These are phyloP conservation scores for Auanema freiburgensis DNA, from an alignment of 2,888 invertebrate genomes.

Conservation along the genomic window DNA sequence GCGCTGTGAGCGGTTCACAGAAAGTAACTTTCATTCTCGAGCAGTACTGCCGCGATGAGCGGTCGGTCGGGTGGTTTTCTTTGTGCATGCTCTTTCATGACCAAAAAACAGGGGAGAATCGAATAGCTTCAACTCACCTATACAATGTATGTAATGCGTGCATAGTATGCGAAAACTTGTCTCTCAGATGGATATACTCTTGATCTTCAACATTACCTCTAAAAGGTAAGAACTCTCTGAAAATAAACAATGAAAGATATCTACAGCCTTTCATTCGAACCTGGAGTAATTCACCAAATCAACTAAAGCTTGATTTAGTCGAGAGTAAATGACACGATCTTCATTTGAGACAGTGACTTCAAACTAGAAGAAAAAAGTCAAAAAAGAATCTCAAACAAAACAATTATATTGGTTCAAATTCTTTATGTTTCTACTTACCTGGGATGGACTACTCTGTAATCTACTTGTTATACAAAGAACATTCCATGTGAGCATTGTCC, in stretches of 20 bases:
- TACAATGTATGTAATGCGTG: conserved; percentile 44
- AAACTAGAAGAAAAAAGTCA: conserved; percentile 6
- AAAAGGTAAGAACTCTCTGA: conserved; percentile 35
- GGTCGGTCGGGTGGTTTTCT: neutral
- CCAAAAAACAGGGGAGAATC: neutral
- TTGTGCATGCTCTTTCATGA: neutral
- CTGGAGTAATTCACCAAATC: conserved; percentile 60
- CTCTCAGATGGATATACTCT: conserved; percentile 37
- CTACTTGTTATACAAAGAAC: conserved; percentile 60
- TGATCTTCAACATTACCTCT: conserved; percentile 28
- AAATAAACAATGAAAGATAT: neutral
- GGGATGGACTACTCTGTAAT: conserved; percentile 47
- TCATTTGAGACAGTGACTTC: conserved; percentile 34
- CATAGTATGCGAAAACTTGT: conserved; percentile 49
- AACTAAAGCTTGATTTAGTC: conserved; percentile 58
- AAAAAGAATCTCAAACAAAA: neutral
- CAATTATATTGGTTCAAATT: too few species aligned
- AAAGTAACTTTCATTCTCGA: neutral
- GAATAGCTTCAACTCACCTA: conserved; percentile 19
- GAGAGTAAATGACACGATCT: conserved; percentile 54
- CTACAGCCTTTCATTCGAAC: conserved; percentile 15
- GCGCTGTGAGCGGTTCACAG: conserved; percentile 1
- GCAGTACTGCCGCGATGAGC: neutral
- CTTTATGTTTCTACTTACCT: conserved; percentile 10
- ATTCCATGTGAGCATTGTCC: conserved; percentile 64